phyloP scores from a whole-genome alignment of 2,888 invertebrate species.

The Oligia latruncula region DNA sequence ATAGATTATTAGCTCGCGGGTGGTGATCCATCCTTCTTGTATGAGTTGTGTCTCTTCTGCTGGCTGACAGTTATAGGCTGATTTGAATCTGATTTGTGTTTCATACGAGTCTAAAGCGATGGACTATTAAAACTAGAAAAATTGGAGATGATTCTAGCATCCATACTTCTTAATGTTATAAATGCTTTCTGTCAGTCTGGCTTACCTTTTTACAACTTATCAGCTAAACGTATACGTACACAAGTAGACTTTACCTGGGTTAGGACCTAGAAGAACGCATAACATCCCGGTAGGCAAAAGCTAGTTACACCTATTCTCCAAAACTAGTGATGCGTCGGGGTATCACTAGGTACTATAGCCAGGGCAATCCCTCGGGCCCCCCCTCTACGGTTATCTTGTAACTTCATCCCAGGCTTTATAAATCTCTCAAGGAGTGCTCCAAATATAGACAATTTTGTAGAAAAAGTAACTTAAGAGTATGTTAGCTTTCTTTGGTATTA shows the following conservation, averaged over 20 bases:
- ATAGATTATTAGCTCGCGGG: slow-evolving; percentile 10
- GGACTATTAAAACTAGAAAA: background rate
- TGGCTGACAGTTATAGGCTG: background rate
- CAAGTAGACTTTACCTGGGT: background rate
- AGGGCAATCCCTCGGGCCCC: no score
- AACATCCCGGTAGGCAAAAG: no score
- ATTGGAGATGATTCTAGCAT: background rate
- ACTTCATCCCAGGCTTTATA: no score
- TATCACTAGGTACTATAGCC: no score
- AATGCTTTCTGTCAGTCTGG: background rate
- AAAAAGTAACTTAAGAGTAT: background rate
- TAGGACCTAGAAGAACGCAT: background rate
- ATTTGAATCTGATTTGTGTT: background rate
- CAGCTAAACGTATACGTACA: background rate
- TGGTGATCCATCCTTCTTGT: background rate
- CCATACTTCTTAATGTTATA: no score
- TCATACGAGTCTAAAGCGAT: background rate
- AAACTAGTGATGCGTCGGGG: no score
- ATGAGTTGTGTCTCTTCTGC: background rate
- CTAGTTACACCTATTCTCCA: no score
- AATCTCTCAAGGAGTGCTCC: background rate
- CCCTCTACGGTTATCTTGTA: no score
- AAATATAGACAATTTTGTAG: background rate
- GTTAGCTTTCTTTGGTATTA: background rate
- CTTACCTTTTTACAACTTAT: background rate